Percentiles rank a stretch among this genome's conserved stretches.
phyloP scores from a whole-genome alignment of 2,113 vertebrate genomes.

The Bubalus kerabau region DNA sequence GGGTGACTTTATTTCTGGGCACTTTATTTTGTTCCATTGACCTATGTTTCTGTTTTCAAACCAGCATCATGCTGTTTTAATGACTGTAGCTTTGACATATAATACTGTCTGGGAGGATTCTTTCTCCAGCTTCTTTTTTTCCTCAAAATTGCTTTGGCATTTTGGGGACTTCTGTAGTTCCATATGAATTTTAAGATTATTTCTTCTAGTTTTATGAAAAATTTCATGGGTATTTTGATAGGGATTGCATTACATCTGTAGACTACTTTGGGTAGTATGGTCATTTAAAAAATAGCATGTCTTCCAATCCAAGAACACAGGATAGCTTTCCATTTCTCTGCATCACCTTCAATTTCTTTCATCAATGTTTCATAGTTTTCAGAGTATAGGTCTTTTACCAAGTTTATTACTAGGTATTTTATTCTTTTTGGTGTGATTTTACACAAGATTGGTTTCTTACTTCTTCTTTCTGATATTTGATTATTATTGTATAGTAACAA shows the following conservation, averaged over 20 bases:
- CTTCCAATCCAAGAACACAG: not conserved
- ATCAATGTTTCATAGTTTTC: not conserved
- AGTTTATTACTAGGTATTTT: not conserved
- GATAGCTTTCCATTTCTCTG: not conserved
- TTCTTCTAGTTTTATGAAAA: not conserved
- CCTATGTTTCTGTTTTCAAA: not conserved
- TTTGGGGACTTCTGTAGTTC: not conserved
- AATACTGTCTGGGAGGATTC: not conserved
- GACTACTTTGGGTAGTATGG: not conserved
- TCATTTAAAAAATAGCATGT: not conserved
- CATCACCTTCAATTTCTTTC: not conserved
- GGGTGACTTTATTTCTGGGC: not conserved
- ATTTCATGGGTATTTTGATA: not conserved
- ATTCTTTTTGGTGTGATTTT: not conserved
- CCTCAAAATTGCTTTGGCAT: not conserved
- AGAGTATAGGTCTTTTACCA: not conserved
- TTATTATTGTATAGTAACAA: not conserved
- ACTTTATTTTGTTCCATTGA: not conserved
- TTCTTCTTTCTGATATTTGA: not conserved
- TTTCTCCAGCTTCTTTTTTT: not conserved
- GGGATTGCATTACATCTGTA: not conserved
- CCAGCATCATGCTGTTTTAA: not conserved
- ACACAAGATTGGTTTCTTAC: not conserved
- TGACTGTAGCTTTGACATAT: not conserved
- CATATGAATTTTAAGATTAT: not conserved